A percentile compares a stretch with the other conserved stretches of the same genome.
Evolutionary conservation across 2,888 invertebrate species (phyloP).

Genomic region (Apomyelois bistriatella): DNA sequence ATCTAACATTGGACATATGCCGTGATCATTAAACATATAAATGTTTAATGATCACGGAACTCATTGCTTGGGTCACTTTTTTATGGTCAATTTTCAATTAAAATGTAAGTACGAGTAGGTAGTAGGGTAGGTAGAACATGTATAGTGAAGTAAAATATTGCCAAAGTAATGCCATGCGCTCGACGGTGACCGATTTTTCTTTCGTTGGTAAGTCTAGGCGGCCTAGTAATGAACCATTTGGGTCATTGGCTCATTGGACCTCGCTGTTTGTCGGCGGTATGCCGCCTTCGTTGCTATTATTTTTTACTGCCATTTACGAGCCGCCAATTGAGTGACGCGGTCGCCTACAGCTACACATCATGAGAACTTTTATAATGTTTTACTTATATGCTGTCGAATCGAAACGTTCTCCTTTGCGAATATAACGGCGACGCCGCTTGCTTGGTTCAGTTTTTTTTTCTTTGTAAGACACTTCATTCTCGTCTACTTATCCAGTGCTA

Average conservation of each 20-base stretch:
- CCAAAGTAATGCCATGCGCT: constrained; percentile 30
- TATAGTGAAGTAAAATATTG: no score
- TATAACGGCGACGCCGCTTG: no score
- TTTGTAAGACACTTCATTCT: neutral
- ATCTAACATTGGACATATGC: no score
- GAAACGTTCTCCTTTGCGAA: constrained; percentile 27
- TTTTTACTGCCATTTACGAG: constrained; percentile 60
- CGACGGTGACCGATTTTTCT: constrained; percentile 65
- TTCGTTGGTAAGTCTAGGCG: constrained; percentile 60
- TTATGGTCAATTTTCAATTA: no score
- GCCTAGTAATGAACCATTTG: constrained; percentile 72
- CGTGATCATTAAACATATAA: no score
- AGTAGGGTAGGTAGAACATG: no score
- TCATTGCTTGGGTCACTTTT: no score
- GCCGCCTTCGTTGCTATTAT: constrained; percentile 56
- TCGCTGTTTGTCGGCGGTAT: constrained; percentile 64
- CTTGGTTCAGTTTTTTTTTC: neutral
- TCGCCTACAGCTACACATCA: constrained; percentile 44
- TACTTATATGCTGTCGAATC: constrained; percentile 30
- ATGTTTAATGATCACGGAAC: no score
- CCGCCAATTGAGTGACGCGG: constrained; percentile 58
- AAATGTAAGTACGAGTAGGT: no score
- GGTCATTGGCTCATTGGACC: constrained; percentile 79
- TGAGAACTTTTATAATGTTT: constrained; percentile 29
- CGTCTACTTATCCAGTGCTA: neutral